Conservation (phyloP, 2,113 vertebrate species). For the Cairina moschata region DNA sequence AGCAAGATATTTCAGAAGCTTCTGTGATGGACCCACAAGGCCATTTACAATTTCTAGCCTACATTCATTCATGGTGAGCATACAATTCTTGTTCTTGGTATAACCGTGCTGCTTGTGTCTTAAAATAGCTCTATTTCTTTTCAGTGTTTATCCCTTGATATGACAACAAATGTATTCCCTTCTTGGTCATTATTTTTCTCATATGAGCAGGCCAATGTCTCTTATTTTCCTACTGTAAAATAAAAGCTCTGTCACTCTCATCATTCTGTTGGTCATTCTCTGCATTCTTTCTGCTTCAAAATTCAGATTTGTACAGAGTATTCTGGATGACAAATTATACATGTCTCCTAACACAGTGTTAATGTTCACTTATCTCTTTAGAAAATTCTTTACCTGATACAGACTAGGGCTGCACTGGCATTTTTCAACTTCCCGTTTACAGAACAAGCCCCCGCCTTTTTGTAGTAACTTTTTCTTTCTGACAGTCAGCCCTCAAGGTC, state of each 20-base stretch:
- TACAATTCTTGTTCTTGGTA: not conserved
- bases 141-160: not conserved
- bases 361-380: slow-evolving; percentile 1
- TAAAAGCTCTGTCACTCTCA: not conserved
- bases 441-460: not conserved
- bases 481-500: not conserved
- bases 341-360: not conserved
- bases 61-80: not conserved
- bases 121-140: slow-evolving; percentile 16
- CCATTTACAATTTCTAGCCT: not conserved
- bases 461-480: not conserved
- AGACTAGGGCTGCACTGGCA: not conserved
- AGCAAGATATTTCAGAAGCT: not conserved
- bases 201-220: not conserved
- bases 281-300: not conserved
- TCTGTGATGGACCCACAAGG: not conserved
- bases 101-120: not conserved
- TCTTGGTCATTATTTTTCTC: not conserved
- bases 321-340: not conserved
- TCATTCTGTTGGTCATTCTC: not conserved
- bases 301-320: not conserved
- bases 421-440: not conserved
- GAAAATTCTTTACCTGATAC: slow-evolving; percentile 16
- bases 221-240: not conserved
- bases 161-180: not conserved